Conservation (phyloP, 2,113 vertebrate species). For the Thalassoma bifasciatum region DNA sequence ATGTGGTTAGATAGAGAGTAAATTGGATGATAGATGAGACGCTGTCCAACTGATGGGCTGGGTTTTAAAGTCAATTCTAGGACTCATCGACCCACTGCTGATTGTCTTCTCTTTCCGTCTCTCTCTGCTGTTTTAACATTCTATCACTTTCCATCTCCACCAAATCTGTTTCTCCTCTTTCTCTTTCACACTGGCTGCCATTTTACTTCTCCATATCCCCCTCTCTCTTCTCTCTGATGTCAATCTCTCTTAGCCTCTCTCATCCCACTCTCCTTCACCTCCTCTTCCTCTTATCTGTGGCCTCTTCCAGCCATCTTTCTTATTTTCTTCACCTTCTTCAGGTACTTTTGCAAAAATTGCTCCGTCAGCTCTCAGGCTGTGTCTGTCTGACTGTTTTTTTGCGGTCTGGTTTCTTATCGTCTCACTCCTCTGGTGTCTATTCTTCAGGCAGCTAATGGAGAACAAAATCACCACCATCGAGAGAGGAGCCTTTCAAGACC, state of each 20-base stretch:
- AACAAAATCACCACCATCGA: conserved; percentile 98
- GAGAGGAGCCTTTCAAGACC: conserved; percentile 97
- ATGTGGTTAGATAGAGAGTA: conserved; percentile 64
- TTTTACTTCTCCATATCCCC: conserved; percentile 31
- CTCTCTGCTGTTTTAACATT: conserved; percentile 56
- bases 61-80: conserved; percentile 70
- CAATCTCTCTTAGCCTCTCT: conserved; percentile 63
- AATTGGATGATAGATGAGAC: conserved; percentile 78
- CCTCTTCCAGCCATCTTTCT: conserved; percentile 42
- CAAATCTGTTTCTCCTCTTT: conserved; percentile 39
- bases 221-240: conserved; percentile 48
- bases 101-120: conserved; percentile 51
- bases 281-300: conserved; percentile 36
- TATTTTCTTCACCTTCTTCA: conserved; percentile 56
- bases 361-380: conserved; percentile 30
- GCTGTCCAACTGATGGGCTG: conserved; percentile 65
- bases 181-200: conserved; percentile 33
- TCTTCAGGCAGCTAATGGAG: conserved; percentile 98
- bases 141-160: conserved; percentile 61
- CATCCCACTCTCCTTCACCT: conserved; percentile 57
- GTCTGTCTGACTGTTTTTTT: conserved; percentile 2
- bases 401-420: conserved; percentile 33
- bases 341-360: conserved; percentile 38
- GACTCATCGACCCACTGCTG: conserved; percentile 57
- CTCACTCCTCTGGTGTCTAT: conserved; percentile 63